Conservation (phyloP, 2,888 invertebrate genomes). For the Homarus gammarus region DNA sequence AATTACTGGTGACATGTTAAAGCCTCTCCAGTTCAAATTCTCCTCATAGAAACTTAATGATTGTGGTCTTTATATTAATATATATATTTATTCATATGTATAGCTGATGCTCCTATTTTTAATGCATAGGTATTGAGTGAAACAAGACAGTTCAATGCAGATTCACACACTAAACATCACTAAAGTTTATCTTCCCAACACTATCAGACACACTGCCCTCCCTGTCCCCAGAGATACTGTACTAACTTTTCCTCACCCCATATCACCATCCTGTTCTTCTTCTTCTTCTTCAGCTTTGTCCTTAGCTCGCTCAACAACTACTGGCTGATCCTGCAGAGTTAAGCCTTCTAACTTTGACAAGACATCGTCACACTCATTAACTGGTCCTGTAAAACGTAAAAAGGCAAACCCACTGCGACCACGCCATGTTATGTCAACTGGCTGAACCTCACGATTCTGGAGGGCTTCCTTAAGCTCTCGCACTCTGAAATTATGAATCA, state of each 20-base stretch:
- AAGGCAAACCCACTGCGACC: constrained; percentile 67
- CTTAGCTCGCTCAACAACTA: constrained; percentile 71
- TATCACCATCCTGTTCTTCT: constrained; percentile 9
- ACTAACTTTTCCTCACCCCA: neutral
- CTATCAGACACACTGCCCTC: constrained; percentile 1
- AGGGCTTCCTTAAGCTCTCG: constrained; percentile 73
- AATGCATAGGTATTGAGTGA: constrained; percentile 9
- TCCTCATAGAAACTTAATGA: constrained; percentile 20
- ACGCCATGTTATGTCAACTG: constrained; percentile 69
- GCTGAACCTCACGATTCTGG: constrained; percentile 55
- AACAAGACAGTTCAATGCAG: neutral
- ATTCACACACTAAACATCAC: neutral
- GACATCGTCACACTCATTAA: constrained; percentile 61
- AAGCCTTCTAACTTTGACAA: constrained; percentile 58
- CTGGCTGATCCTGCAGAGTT: constrained; percentile 56
- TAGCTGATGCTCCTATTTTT: constrained; percentile 9
- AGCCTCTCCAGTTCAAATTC: constrained; percentile 36
- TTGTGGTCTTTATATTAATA: constrained; percentile 14
- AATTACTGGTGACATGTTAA: constrained; percentile 41
- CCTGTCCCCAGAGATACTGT: neutral
- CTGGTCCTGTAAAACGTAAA: constrained; percentile 64
- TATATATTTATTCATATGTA: neutral
- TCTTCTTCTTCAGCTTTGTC: constrained; percentile 35
- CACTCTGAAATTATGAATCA: constrained; percentile 37
- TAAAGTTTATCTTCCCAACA: neutral